Conservation (phyloP, 2,797 vertebrate species). For the Paramormyrops hopkinsi region DNA sequence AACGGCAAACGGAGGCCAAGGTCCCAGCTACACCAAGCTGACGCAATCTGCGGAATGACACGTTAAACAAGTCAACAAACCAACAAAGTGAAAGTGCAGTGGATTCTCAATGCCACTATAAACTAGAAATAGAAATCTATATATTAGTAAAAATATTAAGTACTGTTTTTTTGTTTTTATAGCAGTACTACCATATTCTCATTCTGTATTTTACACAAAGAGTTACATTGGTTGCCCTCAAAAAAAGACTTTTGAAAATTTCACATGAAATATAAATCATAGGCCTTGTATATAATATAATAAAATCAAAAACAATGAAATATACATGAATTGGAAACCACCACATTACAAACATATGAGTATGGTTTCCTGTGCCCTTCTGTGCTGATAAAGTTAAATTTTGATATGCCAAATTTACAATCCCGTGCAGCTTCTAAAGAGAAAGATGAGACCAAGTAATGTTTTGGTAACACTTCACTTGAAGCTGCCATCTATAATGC, state of each 20-base stretch:
- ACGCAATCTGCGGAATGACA: neutral
- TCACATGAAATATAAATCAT: neutral
- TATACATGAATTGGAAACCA: neutral
- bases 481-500: neutral
- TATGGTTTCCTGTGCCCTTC: too few relatives aligned
- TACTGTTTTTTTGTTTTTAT: neutral
- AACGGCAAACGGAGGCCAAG: neutral
- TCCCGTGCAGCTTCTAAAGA: neutral
- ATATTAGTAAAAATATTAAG: neutral
- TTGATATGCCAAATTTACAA: neutral
- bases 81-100: neutral
- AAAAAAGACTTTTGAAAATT: neutral
- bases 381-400: neutral
- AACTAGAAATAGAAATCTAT: neutral
- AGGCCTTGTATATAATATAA: neutral
- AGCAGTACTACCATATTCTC: neutral
- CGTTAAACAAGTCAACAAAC: neutral
- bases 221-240: neutral
- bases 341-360: neutral
- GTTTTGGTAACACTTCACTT: neutral
- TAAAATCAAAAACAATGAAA: constrained; percentile 1
- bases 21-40: neutral
- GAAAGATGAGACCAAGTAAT: neutral
- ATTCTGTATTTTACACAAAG: neutral
- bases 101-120: neutral